Percentiles rank a stretch among this genome's conserved stretches.
These are phyloP conservation scores for Gavialis gangeticus DNA, from an alignment of 2,113 vertebrate species.

Conservation along the genomic window DNA sequence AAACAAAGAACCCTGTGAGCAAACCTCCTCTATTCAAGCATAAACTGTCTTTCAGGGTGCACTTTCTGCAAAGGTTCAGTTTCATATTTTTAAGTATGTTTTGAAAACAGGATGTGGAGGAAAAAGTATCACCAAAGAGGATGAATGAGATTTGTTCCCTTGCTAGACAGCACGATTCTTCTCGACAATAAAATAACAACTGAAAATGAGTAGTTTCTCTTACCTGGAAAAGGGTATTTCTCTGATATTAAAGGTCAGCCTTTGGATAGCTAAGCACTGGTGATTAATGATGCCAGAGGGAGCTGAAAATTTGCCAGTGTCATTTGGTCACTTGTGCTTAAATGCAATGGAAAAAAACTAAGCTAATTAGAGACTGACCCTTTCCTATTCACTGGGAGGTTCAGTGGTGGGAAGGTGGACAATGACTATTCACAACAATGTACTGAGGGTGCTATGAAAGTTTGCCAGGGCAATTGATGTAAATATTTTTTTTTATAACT, in stretches of 20 bases:
- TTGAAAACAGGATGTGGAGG: background rate
- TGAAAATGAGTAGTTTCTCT: background rate
- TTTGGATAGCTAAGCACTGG: background rate
- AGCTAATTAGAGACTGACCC: background rate
- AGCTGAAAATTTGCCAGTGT: background rate
- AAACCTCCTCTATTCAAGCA: background rate
- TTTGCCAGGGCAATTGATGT: background rate
- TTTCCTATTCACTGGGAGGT: background rate
- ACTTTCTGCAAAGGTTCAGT: background rate
- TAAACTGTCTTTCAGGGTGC: background rate
- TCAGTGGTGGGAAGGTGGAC: too few relatives aligned
- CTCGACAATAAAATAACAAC: background rate
- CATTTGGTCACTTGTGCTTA: background rate
- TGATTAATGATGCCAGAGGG: background rate
- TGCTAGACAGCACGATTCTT: background rate
- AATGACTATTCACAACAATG: background rate
- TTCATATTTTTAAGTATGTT: background rate
- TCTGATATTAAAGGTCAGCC: background rate
- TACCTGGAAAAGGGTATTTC: background rate
- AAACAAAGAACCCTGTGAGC: background rate
- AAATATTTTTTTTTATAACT: too few relatives aligned
- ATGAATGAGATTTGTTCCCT: background rate
- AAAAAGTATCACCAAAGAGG: background rate
- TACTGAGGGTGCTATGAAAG: background rate
- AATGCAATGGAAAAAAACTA: background rate